Base-by-base conservation (phyloP, 2,888 invertebrate genomes). In the Crepidodera aurea region DNA sequence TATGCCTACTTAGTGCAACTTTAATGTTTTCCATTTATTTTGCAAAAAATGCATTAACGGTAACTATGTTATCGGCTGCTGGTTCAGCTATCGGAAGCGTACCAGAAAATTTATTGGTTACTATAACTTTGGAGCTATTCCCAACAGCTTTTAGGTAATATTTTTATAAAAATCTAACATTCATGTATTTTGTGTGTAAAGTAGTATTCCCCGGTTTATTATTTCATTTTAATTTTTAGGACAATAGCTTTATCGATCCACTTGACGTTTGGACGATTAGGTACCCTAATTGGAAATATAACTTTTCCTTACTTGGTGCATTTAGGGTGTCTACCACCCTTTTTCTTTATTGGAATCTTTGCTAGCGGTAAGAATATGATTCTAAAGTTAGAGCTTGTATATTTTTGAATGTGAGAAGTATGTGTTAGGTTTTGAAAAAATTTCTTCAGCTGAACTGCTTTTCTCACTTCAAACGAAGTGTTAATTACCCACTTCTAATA, bases 251-350 rank as follows among this genome's bases (percentile, higher is more conserved):
- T 92, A 69, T 86, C 90, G 0, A 82, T 87, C 3, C 86, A 88
- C 42, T 84, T 91, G 83, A 90, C 91, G 88, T 82, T 82, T 51
- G 91, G 90, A 1, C 83, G 91, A 27, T 71, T 87, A 8, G 91
- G 91, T 2, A 89, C 91, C 3, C 84, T 90, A 46, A 79, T 86
- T 1, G 91, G 91, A 2, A 90, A 91, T 67, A 79, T 91, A 42
- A 74, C 87, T 1, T 91, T 91, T 74, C 91, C 92, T 0, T 81
- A 87, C 15, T 83, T 92, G 48, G 82, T 92, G 37, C 80, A 84
- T 66, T 82, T 85, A 25, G 91, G 91, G 25, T 92, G 92, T 73
- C 78, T 88, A 19, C 89, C 90, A 18, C 91, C 91, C 1, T 91
- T 92, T 75, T 77, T 89, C 51, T 86, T 88, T 77, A 86, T 91